Conservation (phyloP, 2,888 invertebrate genomes). For the Caenorhabditis doughertyi region DNA sequence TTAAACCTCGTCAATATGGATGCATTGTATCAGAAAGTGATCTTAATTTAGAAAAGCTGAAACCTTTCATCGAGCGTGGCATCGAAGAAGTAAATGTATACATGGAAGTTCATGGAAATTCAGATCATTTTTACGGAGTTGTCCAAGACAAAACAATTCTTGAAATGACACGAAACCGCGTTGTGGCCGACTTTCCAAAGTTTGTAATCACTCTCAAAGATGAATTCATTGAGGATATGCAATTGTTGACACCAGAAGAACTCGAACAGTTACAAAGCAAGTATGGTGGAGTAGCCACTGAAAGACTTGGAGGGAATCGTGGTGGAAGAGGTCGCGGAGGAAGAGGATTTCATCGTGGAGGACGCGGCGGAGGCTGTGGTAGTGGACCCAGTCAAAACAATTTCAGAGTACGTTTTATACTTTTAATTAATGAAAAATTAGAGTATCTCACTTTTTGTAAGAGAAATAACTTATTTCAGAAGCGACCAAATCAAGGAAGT, state of each 20-base stretch:
- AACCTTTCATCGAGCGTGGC: constrained; percentile 75
- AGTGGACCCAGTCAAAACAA: constrained; percentile 18
- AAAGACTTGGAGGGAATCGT: constrained; percentile 43
- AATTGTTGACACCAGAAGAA: constrained; percentile 58
- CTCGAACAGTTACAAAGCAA: constrained; percentile 36
- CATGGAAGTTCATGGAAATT: constrained; percentile 74
- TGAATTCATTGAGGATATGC: constrained; percentile 57
- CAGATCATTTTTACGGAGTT: constrained; percentile 76
- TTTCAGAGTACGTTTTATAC: constrained; percentile 35
- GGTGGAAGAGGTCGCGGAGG: constrained; percentile 61
- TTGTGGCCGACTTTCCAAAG: constrained; percentile 75
- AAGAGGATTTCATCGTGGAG: constrained; percentile 59
- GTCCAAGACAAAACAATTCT: constrained; percentile 73
- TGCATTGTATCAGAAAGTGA: constrained; percentile 78
- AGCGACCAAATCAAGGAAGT: constrained; percentile 26
- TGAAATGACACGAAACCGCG: constrained; percentile 78
- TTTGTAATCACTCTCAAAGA: constrained; percentile 71
- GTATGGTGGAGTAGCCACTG: constrained; percentile 58
- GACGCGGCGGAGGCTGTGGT: constrained; percentile 43
- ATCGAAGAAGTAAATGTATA: constrained; percentile 74
- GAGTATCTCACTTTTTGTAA: background rate
- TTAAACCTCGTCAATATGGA: constrained; percentile 73
- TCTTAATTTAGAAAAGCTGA: constrained; percentile 73
- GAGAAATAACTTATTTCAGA: constrained; percentile 44
- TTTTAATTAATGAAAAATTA: background rate